These are phyloP conservation scores for Penaeus chinensis DNA, from an alignment of 1,140 invertebrate genomes.

Conservation along the genomic window DNA sequence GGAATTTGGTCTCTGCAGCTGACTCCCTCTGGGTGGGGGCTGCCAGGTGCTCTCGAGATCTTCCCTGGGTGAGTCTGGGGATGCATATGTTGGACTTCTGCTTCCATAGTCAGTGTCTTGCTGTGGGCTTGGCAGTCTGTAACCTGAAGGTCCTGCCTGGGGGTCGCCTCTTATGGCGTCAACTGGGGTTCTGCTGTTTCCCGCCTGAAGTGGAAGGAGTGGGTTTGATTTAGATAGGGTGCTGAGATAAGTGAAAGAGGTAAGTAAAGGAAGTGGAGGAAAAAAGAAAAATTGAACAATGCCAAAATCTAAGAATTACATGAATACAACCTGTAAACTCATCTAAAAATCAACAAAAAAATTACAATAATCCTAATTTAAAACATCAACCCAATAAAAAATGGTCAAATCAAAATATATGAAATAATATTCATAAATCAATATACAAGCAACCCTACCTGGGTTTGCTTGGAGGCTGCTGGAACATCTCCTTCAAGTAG, in stretches of 20 bases:
- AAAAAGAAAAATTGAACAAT: neutral
- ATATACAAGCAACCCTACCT: neutral
- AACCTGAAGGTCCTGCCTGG: constrained; percentile 36
- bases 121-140: constrained; percentile 13
- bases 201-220: no score
- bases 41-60: constrained; percentile 22
- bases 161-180: neutral
- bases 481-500: neutral
- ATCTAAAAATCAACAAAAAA: no score
- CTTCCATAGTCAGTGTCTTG: neutral
- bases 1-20: constrained; percentile 46
- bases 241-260: neutral
- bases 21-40: constrained; percentile 20
- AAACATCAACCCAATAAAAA: no score
- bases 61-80: constrained; percentile 36
- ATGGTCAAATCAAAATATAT: no score
- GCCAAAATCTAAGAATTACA: no score
- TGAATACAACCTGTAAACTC: no score
- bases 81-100: constrained; percentile 32
- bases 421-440: neutral
- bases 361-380: no score
- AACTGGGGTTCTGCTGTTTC: neutral
- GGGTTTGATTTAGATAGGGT: neutral
- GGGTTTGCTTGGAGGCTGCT: neutral
- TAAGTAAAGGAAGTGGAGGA: neutral